These are phyloP conservation scores for Drosophila kuntzei DNA, from an alignment of 2,888 invertebrate genomes.

Conservation along the genomic window DNA sequence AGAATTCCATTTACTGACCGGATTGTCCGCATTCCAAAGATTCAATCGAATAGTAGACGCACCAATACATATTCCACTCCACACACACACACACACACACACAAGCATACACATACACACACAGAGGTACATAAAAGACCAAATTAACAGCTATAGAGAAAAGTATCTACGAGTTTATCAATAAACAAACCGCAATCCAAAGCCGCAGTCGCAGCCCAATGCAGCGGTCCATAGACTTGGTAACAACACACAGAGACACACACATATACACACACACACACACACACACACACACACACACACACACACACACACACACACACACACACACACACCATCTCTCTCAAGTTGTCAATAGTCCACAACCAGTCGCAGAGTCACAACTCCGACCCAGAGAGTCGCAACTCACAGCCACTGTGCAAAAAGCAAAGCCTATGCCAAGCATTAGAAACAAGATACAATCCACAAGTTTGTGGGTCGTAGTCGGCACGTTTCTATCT, in stretches of 20 bases:
- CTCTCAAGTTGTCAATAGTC: conserved; percentile 47
- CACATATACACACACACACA: conserved; percentile 14
- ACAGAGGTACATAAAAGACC: conserved; percentile 68
- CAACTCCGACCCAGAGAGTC: conserved; percentile 49
- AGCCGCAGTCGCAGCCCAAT: conserved; percentile 55
- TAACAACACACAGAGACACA: conserved; percentile 24
- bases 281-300: conserved; percentile 8
- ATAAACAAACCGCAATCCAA: conserved; percentile 74
- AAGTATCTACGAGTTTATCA: conserved; percentile 75
- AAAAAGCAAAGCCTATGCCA: conserved; percentile 44
- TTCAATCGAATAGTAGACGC: conserved; percentile 73
- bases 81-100: conserved; percentile 28
- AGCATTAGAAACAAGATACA: conserved; percentile 58
- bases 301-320: conserved; percentile 3
- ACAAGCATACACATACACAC: conserved; percentile 18
- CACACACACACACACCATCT: conserved; percentile 12
- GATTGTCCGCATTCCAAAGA: conserved; percentile 84
- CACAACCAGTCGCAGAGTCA: conserved; percentile 57
- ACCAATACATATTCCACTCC: conserved; percentile 37
- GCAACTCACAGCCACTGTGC: conserved; percentile 36
- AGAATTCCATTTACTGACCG: conserved; percentile 82
- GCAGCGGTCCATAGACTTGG: conserved; percentile 51
- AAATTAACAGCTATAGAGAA: conserved; percentile 80
- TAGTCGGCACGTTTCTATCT: conserved; percentile 53
- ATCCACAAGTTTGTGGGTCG: conserved; percentile 62